These are phyloP conservation scores for Anoncus sp. DNA, from an alignment of 2,888 invertebrate species.

Conservation along the genomic window DNA sequence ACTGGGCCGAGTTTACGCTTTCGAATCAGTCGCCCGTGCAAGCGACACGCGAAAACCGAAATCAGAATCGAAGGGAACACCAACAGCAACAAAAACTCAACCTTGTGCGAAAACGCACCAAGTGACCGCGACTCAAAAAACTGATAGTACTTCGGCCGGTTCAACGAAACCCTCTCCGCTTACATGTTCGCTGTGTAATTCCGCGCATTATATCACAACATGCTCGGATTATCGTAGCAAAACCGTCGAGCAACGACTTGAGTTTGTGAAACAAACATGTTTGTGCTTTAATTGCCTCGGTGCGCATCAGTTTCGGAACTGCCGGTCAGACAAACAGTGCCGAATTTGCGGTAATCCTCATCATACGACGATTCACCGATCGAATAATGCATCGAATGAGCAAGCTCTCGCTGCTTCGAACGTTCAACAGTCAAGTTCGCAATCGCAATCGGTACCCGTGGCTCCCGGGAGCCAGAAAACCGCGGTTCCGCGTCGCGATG, in stretches of 20 bases:
- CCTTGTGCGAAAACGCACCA: background rate
- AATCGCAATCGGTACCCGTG: background rate
- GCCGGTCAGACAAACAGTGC: background rate
- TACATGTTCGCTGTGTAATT: constrained; percentile 2
- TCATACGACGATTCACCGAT: background rate
- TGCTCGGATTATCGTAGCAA: background rate
- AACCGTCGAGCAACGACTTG: background rate
- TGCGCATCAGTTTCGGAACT: background rate
- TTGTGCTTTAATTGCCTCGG: background rate
- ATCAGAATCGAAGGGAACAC: background rate
- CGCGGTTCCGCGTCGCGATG: constrained; percentile 9
- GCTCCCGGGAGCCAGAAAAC: background rate
- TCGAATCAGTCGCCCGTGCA: background rate
- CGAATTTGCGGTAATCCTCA: background rate
- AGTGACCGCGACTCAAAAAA: background rate
- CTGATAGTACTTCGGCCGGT: background rate
- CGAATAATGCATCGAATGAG: background rate
- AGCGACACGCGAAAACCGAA: background rate
- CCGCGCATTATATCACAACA: background rate
- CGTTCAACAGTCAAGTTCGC: background rate
- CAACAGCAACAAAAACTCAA: background rate
- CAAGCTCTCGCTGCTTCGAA: background rate
- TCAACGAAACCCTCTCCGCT: background rate
- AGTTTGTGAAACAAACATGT: background rate
- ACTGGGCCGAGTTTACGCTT: background rate